Evolutionary conservation across 2,888 invertebrate species (phyloP).

Genomic region (Lithophane semibrunnea): DNA sequence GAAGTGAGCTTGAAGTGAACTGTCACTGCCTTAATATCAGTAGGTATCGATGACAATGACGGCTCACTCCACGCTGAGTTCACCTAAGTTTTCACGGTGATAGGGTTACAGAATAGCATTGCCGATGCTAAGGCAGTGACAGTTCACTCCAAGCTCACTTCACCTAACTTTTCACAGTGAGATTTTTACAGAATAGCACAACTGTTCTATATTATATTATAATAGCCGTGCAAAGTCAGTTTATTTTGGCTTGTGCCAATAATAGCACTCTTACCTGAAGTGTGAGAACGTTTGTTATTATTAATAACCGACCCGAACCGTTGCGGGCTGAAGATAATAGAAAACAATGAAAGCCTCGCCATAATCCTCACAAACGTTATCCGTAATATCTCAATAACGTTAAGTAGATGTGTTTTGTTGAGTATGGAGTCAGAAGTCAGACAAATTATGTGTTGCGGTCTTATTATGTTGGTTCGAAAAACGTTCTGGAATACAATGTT

Average conservation of each 20-base stretch:
- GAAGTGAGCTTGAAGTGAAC: too few species aligned
- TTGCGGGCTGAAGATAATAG: slow-evolving; percentile 30
- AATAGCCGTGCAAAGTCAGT: slow-evolving; percentile 1
- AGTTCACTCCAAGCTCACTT: too few species aligned
- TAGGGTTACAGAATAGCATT: too few species aligned
- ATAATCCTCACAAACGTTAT: slow-evolving; percentile 26
- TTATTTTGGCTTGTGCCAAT: slow-evolving; percentile 34
- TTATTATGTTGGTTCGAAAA: too few species aligned
- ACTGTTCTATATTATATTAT: not conserved
- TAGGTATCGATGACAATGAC: too few species aligned
- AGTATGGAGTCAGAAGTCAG: slow-evolving; percentile 9
- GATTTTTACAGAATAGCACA: too few species aligned
- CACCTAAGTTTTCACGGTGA: too few species aligned
- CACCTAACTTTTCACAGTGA: too few species aligned
- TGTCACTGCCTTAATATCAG: too few species aligned
- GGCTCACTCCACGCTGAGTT: too few species aligned
- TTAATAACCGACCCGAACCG: slow-evolving; percentile 40
- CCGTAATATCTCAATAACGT: slow-evolving; percentile 22
- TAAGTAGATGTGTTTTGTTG: slow-evolving; percentile 11
- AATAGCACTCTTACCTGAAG: slow-evolving; percentile 33
- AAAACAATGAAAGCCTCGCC: slow-evolving; percentile 33
- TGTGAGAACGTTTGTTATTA: slow-evolving; percentile 40
- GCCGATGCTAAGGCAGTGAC: too few species aligned
- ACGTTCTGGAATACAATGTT: too few species aligned
- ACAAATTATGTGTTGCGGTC: not conserved